A percentile compares a stretch with the other conserved stretches of the same genome.
These are phyloP conservation scores for Plusia festucae DNA, from an alignment of 2,888 invertebrate genomes.

Conservation along the genomic window DNA sequence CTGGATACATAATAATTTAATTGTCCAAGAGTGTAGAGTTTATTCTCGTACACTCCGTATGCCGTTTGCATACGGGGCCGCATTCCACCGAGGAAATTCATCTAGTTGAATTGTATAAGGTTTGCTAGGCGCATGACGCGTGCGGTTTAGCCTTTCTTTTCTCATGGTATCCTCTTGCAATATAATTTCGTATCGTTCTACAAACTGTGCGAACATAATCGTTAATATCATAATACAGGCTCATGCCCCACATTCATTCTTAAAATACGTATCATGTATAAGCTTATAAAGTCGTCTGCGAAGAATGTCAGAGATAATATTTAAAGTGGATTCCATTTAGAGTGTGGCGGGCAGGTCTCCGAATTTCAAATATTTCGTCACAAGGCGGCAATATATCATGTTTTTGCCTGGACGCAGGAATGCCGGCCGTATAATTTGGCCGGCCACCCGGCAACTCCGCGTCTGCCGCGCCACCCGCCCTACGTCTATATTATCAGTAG, in stretches of 20 bases:
- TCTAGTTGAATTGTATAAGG: conserved; percentile 55
- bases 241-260: conserved; percentile 34
- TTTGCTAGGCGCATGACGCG: conserved; percentile 37
- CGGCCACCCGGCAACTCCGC: conserved; percentile 84
- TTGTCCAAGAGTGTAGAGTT: conserved; percentile 46
- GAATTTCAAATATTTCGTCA: conserved; percentile 87
- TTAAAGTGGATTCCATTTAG: conserved; percentile 82
- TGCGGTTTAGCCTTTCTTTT: conserved; percentile 51
- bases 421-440: conserved; percentile 88
- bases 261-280: conserved; percentile 48
- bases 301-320: conserved; percentile 80
- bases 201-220: conserved; percentile 20
- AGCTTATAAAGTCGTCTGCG: conserved; percentile 75
- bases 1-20: conserved; percentile 55
- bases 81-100: conserved; percentile 61
- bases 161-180: conserved; percentile 29
- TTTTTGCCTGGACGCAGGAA: conserved; percentile 85
- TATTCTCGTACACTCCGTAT: conserved; percentile 52
- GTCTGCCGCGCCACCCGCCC: conserved; percentile 85
- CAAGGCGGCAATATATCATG: conserved; percentile 87
- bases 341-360: conserved; percentile 84
- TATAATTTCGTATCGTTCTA: conserved; percentile 23
- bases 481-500: conserved; percentile 90
- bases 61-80: conserved; percentile 50
- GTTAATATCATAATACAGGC: conserved; percentile 35